Conservation (phyloP, 2,113 vertebrate species). For the Perccottus glenii region DNA sequence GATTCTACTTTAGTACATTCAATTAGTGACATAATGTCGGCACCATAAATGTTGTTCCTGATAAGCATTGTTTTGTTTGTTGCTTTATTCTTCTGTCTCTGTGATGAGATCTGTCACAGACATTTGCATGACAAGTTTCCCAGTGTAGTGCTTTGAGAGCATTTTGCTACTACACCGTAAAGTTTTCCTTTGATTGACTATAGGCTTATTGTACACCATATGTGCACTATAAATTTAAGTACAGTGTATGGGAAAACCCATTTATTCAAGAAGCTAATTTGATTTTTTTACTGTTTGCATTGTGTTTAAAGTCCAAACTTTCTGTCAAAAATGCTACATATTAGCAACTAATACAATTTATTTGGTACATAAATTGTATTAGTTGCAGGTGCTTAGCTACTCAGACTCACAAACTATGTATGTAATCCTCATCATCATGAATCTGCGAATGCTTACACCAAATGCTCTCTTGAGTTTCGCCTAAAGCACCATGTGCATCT, state of each 20-base stretch:
- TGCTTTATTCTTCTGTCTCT: conserved; percentile 65
- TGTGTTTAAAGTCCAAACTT: no score
- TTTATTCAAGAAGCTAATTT: no score
- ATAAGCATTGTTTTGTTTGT: conserved; percentile 75
- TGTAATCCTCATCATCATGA: conserved; percentile 7
- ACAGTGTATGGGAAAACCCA: no score
- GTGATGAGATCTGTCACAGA: conserved; percentile 70
- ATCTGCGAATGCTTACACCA: conserved; percentile 6
- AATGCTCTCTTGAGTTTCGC: conserved; percentile 19
- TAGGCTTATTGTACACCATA: not conserved
- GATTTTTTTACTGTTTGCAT: no score
- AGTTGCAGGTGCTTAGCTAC: conserved; percentile 8
- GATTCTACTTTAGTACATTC: conserved; percentile 57
- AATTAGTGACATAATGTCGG: conserved; percentile 72
- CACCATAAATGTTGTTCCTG: conserved; percentile 71
- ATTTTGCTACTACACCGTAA: conserved; percentile 28
- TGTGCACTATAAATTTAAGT: not conserved
- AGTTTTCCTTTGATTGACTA: conserved; percentile 26
- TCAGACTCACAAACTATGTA: conserved; percentile 11
- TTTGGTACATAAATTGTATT: conserved; percentile 1
- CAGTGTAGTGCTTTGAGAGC: conserved; percentile 54
- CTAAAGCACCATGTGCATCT: conserved; percentile 32
- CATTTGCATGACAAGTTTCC: conserved; percentile 75
- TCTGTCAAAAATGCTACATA: not conserved
- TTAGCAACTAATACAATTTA: not conserved